A percentile compares a stretch with the other conserved stretches of the same genome.
phyloP scores from a whole-genome alignment of 2,113 vertebrate genomes.

The Sarotherodon lohbergeri region DNA sequence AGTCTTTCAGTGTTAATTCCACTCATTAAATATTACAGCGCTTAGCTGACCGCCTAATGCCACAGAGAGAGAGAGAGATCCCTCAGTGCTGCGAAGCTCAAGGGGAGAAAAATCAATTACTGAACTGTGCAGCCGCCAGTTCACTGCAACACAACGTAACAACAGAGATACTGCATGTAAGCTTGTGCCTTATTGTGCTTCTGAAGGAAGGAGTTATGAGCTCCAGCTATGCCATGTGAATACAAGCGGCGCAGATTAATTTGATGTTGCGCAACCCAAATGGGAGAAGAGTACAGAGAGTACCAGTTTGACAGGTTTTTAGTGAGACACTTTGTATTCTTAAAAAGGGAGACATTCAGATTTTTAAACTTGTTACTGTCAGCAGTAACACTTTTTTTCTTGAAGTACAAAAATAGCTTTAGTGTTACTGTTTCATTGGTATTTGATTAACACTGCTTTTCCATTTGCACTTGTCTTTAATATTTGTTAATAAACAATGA shows the following conservation, averaged over 20 bases:
- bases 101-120: slow-evolving; percentile 19
- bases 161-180: not conserved
- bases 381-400: not conserved
- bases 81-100: not conserved
- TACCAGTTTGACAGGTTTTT: not conserved
- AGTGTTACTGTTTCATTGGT: not conserved
- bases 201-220: not conserved
- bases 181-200: not conserved
- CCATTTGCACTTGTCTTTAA: not conserved
- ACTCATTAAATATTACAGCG: slow-evolving; percentile 33
- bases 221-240: not conserved
- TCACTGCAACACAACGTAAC: not conserved
- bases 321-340: not conserved
- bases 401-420: not conserved
- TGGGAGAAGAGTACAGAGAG: not conserved
- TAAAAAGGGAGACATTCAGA: not conserved
- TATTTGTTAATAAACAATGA: not conserved
- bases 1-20: slow-evolving; percentile 25
- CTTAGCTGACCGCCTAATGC: slow-evolving; percentile 31
- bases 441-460: not conserved
- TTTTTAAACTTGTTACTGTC: not conserved
- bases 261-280: not conserved
- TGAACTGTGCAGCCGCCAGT: not conserved
- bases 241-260: not conserved
- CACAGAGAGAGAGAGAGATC: not conserved